A percentile compares a stretch with the other conserved stretches of the same genome.
These are phyloP conservation scores for Dryobota labecula DNA, from an alignment of 2,888 invertebrate species.

Conservation along the genomic window DNA sequence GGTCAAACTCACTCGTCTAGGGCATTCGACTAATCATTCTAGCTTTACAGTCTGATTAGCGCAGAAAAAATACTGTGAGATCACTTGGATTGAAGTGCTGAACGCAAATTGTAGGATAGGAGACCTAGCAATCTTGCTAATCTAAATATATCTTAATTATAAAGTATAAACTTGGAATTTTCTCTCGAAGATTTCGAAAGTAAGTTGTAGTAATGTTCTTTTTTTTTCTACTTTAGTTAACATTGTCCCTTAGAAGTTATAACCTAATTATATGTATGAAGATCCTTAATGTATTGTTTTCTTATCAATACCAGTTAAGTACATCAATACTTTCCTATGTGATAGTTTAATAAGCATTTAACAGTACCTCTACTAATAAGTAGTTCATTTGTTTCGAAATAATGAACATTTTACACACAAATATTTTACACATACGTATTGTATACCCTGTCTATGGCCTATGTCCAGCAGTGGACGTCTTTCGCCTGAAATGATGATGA, in stretches of 20 bases:
- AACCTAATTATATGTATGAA: not conserved
- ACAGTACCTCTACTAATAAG: not conserved
- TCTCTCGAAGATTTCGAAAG: not conserved
- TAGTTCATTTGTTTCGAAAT: not conserved
- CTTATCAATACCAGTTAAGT: not conserved
- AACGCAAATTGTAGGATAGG: too few relatives aligned
- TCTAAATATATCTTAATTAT: too few relatives aligned
- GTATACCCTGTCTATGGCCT: too few relatives aligned
- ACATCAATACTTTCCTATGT: not conserved
- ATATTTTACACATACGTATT: too few relatives aligned
- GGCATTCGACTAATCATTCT: slow-evolving; percentile 70
- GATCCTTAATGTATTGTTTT: not conserved
- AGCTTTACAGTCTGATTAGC: slow-evolving; percentile 54
- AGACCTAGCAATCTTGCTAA: too few relatives aligned
- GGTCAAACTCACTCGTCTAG: slow-evolving; percentile 86
- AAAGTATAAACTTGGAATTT: not conserved
- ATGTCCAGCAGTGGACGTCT: too few relatives aligned
- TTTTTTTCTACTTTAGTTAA: too few relatives aligned
- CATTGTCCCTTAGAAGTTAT: not conserved
- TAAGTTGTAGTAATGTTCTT: too few relatives aligned
- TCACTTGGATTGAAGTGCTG: not conserved
- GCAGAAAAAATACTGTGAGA: slow-evolving; percentile 36
- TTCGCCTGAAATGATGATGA: too few relatives aligned
- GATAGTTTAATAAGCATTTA: not conserved
- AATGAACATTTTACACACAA: too few relatives aligned